Percentiles rank a stretch among this genome's conserved stretches.
Conservation (phyloP, 2,888 invertebrate species). For the Merodon equestris region DNA sequence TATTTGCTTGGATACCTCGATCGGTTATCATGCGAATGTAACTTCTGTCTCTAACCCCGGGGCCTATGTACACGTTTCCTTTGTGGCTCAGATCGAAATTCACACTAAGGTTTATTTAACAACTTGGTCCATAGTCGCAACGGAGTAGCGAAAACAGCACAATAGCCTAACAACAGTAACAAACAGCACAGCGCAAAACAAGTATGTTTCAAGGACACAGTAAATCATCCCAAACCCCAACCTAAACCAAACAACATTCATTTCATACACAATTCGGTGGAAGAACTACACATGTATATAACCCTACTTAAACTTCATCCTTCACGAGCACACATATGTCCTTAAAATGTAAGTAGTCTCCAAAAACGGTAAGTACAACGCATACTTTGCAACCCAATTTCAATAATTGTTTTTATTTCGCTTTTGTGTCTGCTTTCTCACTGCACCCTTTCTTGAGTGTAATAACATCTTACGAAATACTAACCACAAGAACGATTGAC, state of each 20-base stretch:
- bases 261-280: slow-evolving; percentile 35
- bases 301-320: slow-evolving; percentile 26
- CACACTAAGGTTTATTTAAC: too few relatives aligned
- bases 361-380: slow-evolving; percentile 48
- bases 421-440: slow-evolving; percentile 39
- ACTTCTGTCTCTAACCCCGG: too few relatives aligned
- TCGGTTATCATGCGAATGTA: too few relatives aligned
- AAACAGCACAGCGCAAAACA: too few relatives aligned
- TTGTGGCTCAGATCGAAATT: too few relatives aligned
- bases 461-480: slow-evolving; percentile 35
- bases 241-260: slow-evolving; percentile 1
- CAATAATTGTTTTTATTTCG: slow-evolving; percentile 8
- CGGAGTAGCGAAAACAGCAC: too few relatives aligned
- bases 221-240: background rate
- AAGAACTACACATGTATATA: slow-evolving; percentile 47
- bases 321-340: slow-evolving; percentile 7
- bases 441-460: slow-evolving; percentile 16
- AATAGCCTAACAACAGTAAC: too few relatives aligned
- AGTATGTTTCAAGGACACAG: background rate
- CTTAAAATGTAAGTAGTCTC: slow-evolving; percentile 41
- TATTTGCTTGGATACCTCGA: too few relatives aligned
- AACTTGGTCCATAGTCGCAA: too few relatives aligned
- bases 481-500: slow-evolving; percentile 7
- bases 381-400: slow-evolving; percentile 45
- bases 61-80: too few relatives aligned